A percentile compares a stretch with the other conserved stretches of the same genome.
These are phyloP conservation scores for Camptogramma bilineatum DNA, from an alignment of 2,888 invertebrate species.

Conservation along the genomic window DNA sequence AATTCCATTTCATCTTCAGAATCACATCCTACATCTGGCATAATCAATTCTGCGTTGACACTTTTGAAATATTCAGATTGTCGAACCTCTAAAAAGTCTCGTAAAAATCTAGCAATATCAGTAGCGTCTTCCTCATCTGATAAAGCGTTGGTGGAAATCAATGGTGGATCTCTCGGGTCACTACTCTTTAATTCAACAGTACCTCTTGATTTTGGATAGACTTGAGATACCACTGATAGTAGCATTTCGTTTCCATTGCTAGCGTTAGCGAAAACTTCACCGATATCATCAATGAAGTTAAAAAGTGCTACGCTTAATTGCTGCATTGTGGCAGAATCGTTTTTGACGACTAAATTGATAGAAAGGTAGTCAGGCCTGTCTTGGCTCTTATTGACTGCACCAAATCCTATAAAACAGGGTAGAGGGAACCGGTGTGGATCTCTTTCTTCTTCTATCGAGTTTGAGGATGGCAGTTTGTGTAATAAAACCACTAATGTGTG, in stretches of 20 bases:
- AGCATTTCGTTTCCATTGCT: neutral
- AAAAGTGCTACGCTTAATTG: neutral
- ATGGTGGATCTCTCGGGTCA: neutral
- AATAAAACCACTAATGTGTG: neutral
- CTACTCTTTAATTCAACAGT: constrained; percentile 1
- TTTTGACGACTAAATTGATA: neutral
- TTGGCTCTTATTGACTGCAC: neutral
- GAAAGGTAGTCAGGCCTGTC: neutral
- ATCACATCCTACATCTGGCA: neutral
- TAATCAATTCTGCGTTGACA: neutral
- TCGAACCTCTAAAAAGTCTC: neutral
- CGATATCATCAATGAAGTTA: neutral
- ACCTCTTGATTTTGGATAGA: constrained; percentile 2
- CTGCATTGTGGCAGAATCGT: neutral
- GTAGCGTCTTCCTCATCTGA: neutral
- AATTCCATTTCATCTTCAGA: neutral
- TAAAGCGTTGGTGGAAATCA: neutral
- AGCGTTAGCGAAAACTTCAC: neutral
- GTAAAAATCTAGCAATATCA: neutral
- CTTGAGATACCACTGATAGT: neutral
- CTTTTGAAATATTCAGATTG: constrained; percentile 6
- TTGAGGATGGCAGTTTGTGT: neutral
- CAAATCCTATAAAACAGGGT: neutral
- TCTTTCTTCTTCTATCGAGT: neutral
- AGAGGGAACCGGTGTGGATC: neutral